Evolutionary conservation across 2,888 invertebrate genomes (phyloP), one percentile per base, ranked within the genome.

Genomic region (Orthonychiurus folsomi): DNA sequence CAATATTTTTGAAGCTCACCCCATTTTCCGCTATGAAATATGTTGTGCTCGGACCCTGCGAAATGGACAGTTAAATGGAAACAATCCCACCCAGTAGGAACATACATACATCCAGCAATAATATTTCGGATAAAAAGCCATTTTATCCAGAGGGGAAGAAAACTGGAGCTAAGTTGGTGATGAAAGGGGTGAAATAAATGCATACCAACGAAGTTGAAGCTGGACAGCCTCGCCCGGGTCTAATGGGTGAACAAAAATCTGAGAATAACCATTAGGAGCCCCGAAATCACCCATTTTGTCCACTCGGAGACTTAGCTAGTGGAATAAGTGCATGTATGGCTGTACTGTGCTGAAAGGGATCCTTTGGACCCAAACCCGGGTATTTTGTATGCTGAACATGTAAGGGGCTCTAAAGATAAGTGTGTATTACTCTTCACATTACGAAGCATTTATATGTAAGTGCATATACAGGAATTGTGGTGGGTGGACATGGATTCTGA

Each of bases 231-330:
- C 37, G 15, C 15, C 37, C 15, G n/a, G 15, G 5, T 15, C 37
- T 37, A 37, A 37, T 37, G 37, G 9, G 59, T 53, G 55, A 56
- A 64, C 56, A 62, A 67, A 67, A 68, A 68, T 68, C 68, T 68
- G 63, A 66, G 60, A 68, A 66, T 68, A 68, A 68, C 68, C 68
- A 66, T 68, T 68, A 68, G 64, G 62, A 62, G 64, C 64, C 15
- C 59, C 66, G 64, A 68, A 68, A 63, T 61, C 63, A 66, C 68
- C 66, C 56, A 63, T 68, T 67, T 68, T 68, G 66, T 66, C 68
- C 65, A 63, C 56, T 59, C 56, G 57, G 64, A 65, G 37, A 37
- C 37, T 37, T 37, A 37, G 37, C 37, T 37, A 37, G 37, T 37
- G 37, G 37, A 37, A 37, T 37, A 37, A 37, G 37, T 37, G 37